Base-by-base conservation (phyloP, 2,113 vertebrate genomes). In the Notothenia rossii region DNA sequence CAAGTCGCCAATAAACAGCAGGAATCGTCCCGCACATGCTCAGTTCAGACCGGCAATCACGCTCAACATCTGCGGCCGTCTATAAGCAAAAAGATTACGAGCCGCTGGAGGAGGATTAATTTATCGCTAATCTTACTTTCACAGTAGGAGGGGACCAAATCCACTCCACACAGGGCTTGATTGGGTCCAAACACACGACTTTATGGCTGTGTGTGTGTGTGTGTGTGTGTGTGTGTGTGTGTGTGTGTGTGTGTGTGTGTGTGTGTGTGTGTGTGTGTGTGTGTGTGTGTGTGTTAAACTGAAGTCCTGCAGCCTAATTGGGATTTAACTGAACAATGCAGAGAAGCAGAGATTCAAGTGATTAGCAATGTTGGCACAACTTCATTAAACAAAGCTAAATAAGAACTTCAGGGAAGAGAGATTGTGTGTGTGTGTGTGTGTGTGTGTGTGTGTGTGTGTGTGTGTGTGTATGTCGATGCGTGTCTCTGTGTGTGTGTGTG, bases 51-150 rank as follows among this genome's bases (percentile, higher is more conserved):
- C 81, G 17, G 54, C 74, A 87, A 90, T 88, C 91, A 86, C 50
- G 51, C 70, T 75, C 55, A 83, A 87, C 86, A 93, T 95, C 90
- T 93, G 90, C 79, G 48, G 14, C 72, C 84, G 84, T 92, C 77
- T 82, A 84, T 88, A 89, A 91, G 82, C 72, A 25, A 69, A 6
- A 66, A 82, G 84, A 93, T 92, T 92, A 91, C 55, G 84, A 79
- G 77, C 86, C 68, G 59, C 82, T 69, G 82, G 85, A 82, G 84
- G 81, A 84, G 80, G 88, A 94, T 91, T 92, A 88, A 88, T 87
- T 80, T 85, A 81, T 77, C 33, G 51, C 74, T 82, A 86, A 91
- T 90, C 89, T 87, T 75, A 90, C 77, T 75, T 88, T 83, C 72
- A 53, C 78, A 84, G 83, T 46, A 62, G 69, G 78, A 77, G 83